Evolutionary conservation across 37 sponge, comb jelly and placozoan genomes (phyloP).

Genomic region (Chondrilla cf. caribensis): DNA sequence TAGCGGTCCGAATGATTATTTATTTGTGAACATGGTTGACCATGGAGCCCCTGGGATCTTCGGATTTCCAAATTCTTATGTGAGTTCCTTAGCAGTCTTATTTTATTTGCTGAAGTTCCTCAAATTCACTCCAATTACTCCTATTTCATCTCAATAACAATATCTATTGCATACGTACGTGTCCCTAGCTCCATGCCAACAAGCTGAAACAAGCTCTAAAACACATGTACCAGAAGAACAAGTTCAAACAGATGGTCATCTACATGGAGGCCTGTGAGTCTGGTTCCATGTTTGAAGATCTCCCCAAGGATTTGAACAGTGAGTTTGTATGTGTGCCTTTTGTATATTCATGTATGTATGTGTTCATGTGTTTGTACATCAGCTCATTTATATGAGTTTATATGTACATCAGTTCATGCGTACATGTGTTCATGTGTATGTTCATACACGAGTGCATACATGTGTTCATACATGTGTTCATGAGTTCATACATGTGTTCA

Average conservation of each 20-base stretch:
- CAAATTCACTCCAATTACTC: no score
- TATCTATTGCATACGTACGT: no score
- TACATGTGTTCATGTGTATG: no score
- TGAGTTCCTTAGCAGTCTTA: neutral
- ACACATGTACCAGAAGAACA: slow-evolving; percentile 36
- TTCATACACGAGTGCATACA: neutral
- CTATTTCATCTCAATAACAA: no score
- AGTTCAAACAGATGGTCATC: slow-evolving; percentile 71
- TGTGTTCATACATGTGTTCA: neutral
- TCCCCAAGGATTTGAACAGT: slow-evolving; percentile 50
- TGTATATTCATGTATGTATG: no score
- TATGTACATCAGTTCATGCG: no score
- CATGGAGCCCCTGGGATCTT: slow-evolving; percentile 78
- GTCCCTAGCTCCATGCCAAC: slow-evolving; percentile 39
- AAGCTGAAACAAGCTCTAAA: slow-evolving; percentile 32
- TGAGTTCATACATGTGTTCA: neutral
- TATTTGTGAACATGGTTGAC: slow-evolving; percentile 79
- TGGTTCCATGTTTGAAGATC: slow-evolving; percentile 74
- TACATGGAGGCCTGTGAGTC: slow-evolving; percentile 83
- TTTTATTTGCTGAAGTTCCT: no score
- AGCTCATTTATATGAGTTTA: no score
- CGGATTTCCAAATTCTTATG: slow-evolving; percentile 56
- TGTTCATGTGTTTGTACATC: no score
- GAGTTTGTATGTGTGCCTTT: no score
- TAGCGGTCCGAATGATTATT: slow-evolving; percentile 59